phyloP scores from a whole-genome alignment of 2,113 vertebrate species.

The Dissostichus mawsoni region DNA sequence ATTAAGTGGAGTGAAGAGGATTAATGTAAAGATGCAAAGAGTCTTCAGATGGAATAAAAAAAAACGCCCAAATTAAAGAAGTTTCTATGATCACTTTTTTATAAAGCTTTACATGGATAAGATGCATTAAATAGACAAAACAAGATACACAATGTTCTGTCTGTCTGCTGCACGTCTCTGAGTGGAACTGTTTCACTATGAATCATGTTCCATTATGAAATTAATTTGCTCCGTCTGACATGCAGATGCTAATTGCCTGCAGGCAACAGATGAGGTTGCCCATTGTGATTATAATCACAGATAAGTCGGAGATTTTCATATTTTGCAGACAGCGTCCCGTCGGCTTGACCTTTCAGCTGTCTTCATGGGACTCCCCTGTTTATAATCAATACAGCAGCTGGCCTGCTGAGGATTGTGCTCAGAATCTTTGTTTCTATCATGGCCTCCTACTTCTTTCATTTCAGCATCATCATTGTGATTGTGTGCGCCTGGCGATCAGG shows the following conservation, averaged over 20 bases:
- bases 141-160: background rate
- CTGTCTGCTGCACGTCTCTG: conserved; percentile 2
- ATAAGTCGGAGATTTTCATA: conserved; percentile 78
- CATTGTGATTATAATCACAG: conserved; percentile 73
- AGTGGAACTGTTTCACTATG: conserved; percentile 4
- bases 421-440: conserved; percentile 35
- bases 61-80: background rate
- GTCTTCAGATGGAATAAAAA: background rate
- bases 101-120: background rate
- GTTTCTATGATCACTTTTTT: background rate
- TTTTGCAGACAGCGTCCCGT: conserved; percentile 76
- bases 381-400: conserved; percentile 69
- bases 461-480: background rate
- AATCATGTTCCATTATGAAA: conserved; percentile 34
- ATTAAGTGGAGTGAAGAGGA: conserved; percentile 12
- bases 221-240: conserved; percentile 42
- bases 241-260: conserved; percentile 64
- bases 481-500: background rate
- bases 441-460: background rate
- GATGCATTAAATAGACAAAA: conserved; percentile 7
- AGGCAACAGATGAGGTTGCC: conserved; percentile 42
- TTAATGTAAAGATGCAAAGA: background rate
- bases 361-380: conserved; percentile 67
- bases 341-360: conserved; percentile 74
- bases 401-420: conserved; percentile 57